Conservation (phyloP, 2,113 vertebrate species). For the Periophthalmodon schlosseri region DNA sequence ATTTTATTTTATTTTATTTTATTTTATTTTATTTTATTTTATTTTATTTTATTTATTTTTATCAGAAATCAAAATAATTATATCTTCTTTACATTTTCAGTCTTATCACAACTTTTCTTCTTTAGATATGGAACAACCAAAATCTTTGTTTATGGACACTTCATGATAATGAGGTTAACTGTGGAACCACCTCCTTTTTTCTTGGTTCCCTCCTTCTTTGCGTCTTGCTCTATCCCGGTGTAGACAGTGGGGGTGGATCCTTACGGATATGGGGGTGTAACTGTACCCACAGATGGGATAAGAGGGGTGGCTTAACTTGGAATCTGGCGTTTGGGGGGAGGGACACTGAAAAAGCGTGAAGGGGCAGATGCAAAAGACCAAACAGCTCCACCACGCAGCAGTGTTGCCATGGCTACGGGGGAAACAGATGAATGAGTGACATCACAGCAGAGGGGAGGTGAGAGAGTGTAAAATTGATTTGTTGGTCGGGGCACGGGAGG, state of each 20-base stretch:
- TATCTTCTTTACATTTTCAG: no score
- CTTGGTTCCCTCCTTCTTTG: conserved; percentile 25
- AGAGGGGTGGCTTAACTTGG: conserved; percentile 50
- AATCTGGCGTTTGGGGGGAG: conserved; percentile 57
- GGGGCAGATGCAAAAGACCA: conserved; percentile 67
- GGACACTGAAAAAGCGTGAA: conserved; percentile 24
- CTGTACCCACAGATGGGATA: conserved; percentile 60
- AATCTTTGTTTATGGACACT: conserved; percentile 5
- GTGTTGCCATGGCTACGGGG: conserved; percentile 88
- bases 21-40: conserved; percentile 30
- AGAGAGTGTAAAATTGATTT: conserved; percentile 96
- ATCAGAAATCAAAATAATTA: no score
- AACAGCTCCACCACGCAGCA: conserved; percentile 80
- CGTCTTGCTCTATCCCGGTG: conserved; percentile 3
- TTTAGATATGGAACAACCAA: not conserved
- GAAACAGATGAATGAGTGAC: conserved; percentile 93
- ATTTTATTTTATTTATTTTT: conserved; percentile 21
- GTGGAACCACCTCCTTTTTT: conserved; percentile 24
- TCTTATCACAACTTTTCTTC: no score
- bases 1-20: conserved; percentile 25
- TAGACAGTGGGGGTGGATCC: conserved; percentile 15
- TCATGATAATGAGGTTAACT: conserved; percentile 36
- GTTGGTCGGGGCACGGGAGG: conserved; percentile 76
- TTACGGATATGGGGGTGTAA: conserved; percentile 51
- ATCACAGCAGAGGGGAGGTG: conserved; percentile 86